phyloP scores from a whole-genome alignment of 2,888 invertebrate genomes.

The Diarsia brunnea region DNA sequence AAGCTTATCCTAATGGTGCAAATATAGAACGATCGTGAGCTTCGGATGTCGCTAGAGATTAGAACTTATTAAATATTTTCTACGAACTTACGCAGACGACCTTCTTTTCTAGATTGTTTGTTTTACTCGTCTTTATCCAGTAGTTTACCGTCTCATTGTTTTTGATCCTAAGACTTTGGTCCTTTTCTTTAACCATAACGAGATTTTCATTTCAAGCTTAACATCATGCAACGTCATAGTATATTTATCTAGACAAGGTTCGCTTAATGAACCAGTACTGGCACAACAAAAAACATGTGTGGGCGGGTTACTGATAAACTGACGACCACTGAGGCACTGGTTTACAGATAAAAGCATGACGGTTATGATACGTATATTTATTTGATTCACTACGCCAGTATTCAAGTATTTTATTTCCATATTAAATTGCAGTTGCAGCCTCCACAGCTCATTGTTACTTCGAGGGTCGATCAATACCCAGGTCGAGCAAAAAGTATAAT shows the following conservation, averaged over 20 bases:
- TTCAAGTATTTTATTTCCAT: slow-evolving; percentile 42
- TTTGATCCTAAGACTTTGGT: slow-evolving; percentile 8
- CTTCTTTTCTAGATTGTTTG: slow-evolving; percentile 36
- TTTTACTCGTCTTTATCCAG: slow-evolving; percentile 31
- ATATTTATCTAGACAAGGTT: slow-evolving; percentile 24
- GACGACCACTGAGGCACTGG: slow-evolving; percentile 34
- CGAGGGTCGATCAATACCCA: slow-evolving; percentile 25
- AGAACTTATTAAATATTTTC: slow-evolving; percentile 53
- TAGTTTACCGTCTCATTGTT: slow-evolving; percentile 20
- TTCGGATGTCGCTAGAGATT: slow-evolving; percentile 55
- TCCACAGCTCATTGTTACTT: slow-evolving; percentile 23
- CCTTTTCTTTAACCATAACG: neutral
- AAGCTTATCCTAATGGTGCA: slow-evolving; percentile 51
- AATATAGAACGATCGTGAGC: slow-evolving; percentile 62
- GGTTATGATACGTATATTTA: slow-evolving; percentile 16
- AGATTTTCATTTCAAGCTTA: slow-evolving; percentile 19
- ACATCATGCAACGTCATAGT: slow-evolving; percentile 12
- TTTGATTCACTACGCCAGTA: neutral
- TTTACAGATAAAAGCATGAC: slow-evolving; percentile 41
- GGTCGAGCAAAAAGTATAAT: slow-evolving; percentile 56
- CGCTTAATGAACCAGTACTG: slow-evolving; percentile 33
- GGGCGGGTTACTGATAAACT: slow-evolving; percentile 50
- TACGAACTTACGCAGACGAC: slow-evolving; percentile 19
- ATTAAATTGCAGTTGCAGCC: slow-evolving; percentile 15
- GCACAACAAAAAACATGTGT: slow-evolving; percentile 36